These are phyloP conservation scores for Collichthys lucidus DNA, from an alignment of 2,113 vertebrate species.

Conservation along the genomic window DNA sequence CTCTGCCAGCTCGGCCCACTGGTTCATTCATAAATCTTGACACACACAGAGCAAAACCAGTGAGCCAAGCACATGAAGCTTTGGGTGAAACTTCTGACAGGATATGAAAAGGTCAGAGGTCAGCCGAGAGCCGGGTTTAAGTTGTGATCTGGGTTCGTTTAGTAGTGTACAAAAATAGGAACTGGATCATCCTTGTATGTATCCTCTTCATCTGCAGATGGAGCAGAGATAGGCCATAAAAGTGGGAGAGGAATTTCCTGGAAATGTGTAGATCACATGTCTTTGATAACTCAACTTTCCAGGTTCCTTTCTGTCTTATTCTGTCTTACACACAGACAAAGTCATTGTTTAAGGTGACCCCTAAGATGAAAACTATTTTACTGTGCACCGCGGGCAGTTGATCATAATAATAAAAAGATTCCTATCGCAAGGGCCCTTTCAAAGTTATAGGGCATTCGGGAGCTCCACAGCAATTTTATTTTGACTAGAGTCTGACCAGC, in stretches of 20 bases:
- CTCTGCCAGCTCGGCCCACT: conserved; percentile 45
- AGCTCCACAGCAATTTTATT: conserved; percentile 35
- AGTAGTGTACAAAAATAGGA: conserved; percentile 30
- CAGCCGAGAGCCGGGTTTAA: conserved; percentile 31
- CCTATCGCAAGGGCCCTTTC: conserved; percentile 14
- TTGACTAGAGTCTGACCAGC: conserved; percentile 23
- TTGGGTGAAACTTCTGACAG: conserved; percentile 51
- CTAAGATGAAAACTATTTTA: conserved; percentile 33
- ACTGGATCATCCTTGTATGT: conserved; percentile 34
- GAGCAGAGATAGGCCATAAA: conserved; percentile 10
- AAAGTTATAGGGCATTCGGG: conserved; percentile 39
- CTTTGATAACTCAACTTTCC: conserved; percentile 1
- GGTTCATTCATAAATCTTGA: conserved; percentile 76
- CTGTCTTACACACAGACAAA: background rate
- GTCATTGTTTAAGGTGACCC: conserved; percentile 58
- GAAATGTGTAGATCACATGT: conserved; percentile 51
- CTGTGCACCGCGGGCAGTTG: conserved; percentile 9
- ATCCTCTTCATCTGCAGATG: conserved; percentile 50
- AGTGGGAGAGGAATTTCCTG: conserved; percentile 51
- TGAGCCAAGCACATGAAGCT: conserved; percentile 25
- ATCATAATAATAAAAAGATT: conserved; percentile 49
- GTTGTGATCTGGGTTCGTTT: conserved; percentile 35
- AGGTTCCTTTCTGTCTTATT: background rate
- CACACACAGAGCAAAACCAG: conserved; percentile 32
- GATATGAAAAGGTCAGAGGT: conserved; percentile 61